These are phyloP conservation scores for Drosophila athabasca DNA, from an alignment of 1,140 invertebrate species.

Conservation along the genomic window DNA sequence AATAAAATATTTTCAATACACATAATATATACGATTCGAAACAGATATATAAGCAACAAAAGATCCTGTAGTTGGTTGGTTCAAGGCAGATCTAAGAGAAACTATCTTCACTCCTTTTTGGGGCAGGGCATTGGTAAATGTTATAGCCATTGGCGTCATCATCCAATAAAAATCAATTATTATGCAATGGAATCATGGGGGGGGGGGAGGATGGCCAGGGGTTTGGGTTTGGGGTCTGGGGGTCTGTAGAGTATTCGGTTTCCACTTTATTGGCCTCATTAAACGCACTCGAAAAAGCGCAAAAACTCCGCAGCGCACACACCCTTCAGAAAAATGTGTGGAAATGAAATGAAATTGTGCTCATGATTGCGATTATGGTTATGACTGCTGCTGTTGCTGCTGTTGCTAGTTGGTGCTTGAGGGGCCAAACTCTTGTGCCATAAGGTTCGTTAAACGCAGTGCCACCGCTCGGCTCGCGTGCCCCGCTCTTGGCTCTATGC, in stretches of 20 bases:
- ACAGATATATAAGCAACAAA: no score
- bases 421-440: conserved; percentile 20
- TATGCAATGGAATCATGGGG: conserved; percentile 64
- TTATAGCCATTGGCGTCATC: neutral
- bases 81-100: no score
- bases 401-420: no score
- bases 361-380: conserved; percentile 77
- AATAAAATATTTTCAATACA: no score
- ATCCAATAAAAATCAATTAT: conserved; percentile 69
- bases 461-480: neutral
- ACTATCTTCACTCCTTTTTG: no score
- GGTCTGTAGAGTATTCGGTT: conserved; percentile 10
- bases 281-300: conserved; percentile 61
- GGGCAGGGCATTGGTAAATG: no score
- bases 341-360: conserved; percentile 73
- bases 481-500: no score
- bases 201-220: neutral
- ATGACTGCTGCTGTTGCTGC: conserved; percentile 48
- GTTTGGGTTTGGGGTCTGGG: neutral
- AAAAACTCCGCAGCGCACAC: conserved; percentile 30
- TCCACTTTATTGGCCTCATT: conserved; percentile 72
- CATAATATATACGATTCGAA: no score
- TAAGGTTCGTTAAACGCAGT: conserved; percentile 63
- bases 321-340: conserved; percentile 50
- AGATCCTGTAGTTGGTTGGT: no score